phyloP scores from a whole-genome alignment of 2,888 invertebrate genomes.

The Papilio elwesi region DNA sequence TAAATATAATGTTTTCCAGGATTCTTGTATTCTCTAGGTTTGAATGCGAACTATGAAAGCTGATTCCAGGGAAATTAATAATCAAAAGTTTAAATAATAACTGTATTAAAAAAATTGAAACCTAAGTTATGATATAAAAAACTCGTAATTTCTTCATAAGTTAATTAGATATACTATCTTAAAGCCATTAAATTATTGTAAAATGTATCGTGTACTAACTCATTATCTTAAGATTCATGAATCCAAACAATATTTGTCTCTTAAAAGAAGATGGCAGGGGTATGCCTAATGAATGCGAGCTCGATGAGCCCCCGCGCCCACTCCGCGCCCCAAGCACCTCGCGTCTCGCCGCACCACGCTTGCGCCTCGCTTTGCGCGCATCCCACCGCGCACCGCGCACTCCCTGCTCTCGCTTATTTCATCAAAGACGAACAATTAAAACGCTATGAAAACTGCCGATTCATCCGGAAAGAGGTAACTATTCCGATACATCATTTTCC shows the following conservation, averaged over 20 bases:
- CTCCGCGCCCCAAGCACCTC: conserved; percentile 46
- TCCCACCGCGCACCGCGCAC: conserved; percentile 65
- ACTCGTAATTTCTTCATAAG: no score
- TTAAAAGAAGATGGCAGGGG: not conserved
- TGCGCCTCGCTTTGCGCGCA: conserved; percentile 63
- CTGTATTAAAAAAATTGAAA: no score
- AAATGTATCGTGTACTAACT: not conserved
- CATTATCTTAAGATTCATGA: not conserved
- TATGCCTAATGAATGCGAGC: not conserved
- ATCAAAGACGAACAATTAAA: conserved; percentile 66
- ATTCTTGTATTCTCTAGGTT: no score
- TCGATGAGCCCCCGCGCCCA: conserved; percentile 43
- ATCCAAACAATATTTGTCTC: not conserved
- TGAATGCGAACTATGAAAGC: no score
- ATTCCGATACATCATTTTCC: conserved; percentile 47
- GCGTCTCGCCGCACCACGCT: conserved; percentile 50
- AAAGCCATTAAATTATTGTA: no score
- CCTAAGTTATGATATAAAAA: no score
- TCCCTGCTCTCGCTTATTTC: conserved; percentile 68
- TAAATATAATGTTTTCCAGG: no score
- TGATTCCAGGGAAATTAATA: no score
- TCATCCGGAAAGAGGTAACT: conserved; percentile 65
- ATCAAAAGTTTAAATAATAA: no score
- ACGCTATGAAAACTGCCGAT: conserved; percentile 67
- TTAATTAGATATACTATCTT: no score